phyloP scores from a whole-genome alignment of 1,140 invertebrate genomes.

The Drosophila azteca region DNA sequence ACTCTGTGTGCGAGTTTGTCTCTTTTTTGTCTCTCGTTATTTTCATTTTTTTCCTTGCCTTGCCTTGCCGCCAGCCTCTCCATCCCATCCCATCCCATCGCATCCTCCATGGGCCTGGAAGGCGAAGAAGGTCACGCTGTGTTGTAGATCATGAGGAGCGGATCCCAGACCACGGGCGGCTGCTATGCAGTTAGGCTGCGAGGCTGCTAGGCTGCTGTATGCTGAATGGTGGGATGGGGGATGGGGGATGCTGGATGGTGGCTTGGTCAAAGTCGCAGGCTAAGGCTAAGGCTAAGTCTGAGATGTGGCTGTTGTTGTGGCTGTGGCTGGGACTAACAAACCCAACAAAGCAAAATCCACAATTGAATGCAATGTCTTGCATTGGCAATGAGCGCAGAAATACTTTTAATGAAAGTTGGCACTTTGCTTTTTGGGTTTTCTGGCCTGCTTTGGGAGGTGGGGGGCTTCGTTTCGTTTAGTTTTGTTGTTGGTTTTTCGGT shows the following conservation, averaged over 20 bases:
- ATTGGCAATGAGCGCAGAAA: conserved; percentile 76
- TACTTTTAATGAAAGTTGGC: conserved; percentile 82
- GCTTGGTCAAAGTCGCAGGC: conserved; percentile 48
- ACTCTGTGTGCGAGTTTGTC: conserved; percentile 45
- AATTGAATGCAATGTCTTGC: conserved; percentile 71
- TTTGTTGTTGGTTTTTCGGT: conserved; percentile 39
- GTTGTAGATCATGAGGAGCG: conserved; percentile 79
- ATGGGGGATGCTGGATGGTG: too few relatives aligned
- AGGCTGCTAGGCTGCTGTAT: too few relatives aligned
- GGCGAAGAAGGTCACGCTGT: conserved; percentile 75
- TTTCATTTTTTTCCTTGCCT: conserved; percentile 10
- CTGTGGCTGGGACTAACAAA: conserved; percentile 47
- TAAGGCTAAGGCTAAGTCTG: conserved; percentile 12
- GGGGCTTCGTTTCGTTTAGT: conserved; percentile 31
- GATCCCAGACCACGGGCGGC: conserved; percentile 52
- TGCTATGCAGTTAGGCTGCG: too few relatives aligned
- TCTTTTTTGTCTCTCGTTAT: conserved; percentile 21
- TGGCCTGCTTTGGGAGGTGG: too few relatives aligned
- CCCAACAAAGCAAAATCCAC: conserved; percentile 45
- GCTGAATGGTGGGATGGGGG: too few relatives aligned
- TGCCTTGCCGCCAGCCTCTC: conserved; percentile 16
- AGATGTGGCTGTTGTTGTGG: too few relatives aligned
- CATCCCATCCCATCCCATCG: neutral
- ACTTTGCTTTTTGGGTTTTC: conserved; percentile 67
- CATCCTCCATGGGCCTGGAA: conserved; percentile 23